A percentile compares a stretch with the other conserved stretches of the same genome.
Evolutionary conservation across 2,888 invertebrate species (phyloP).

Genomic region (Drosophila stalkeri): DNA sequence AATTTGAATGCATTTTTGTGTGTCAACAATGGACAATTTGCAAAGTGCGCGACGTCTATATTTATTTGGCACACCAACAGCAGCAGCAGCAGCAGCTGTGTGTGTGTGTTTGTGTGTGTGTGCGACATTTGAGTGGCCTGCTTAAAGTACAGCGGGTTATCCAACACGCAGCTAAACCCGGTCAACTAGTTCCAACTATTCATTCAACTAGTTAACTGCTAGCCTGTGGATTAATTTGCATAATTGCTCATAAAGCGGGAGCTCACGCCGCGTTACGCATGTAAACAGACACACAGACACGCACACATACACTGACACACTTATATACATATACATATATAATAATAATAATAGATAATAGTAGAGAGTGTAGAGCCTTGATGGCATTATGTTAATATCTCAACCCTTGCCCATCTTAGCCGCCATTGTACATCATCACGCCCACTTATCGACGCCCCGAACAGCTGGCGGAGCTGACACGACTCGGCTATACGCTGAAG

Average conservation of each 20-base stretch:
- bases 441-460: constrained; percentile 91
- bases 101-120: constrained; percentile 20
- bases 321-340: constrained; percentile 6
- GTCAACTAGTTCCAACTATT: constrained; percentile 43
- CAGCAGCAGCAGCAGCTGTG: constrained; percentile 10
- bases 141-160: constrained; percentile 34
- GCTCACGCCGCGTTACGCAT: constrained; percentile 70
- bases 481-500: constrained; percentile 90
- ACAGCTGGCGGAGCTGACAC: constrained; percentile 92
- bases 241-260: constrained; percentile 74
- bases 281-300: constrained; percentile 25
- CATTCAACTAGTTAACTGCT: constrained; percentile 56
- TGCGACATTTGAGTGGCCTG: constrained; percentile 42
- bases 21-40: constrained; percentile 67
- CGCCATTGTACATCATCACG: constrained; percentile 89
- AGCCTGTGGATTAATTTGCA: constrained; percentile 74
- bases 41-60: constrained; percentile 42
- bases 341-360: constrained; percentile 13
- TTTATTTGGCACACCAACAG: constrained; percentile 22
- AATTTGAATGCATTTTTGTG: constrained; percentile 67
- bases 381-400: constrained; percentile 42
- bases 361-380: constrained; percentile 20
- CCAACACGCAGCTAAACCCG: constrained; percentile 48
- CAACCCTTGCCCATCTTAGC: constrained; percentile 63
- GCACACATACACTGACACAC: constrained; percentile 15